Percentiles rank a stretch among this genome's conserved stretches.
These are phyloP conservation scores for Drosophila littoralis DNA, from an alignment of 1,140 invertebrate species.

Conservation along the genomic window DNA sequence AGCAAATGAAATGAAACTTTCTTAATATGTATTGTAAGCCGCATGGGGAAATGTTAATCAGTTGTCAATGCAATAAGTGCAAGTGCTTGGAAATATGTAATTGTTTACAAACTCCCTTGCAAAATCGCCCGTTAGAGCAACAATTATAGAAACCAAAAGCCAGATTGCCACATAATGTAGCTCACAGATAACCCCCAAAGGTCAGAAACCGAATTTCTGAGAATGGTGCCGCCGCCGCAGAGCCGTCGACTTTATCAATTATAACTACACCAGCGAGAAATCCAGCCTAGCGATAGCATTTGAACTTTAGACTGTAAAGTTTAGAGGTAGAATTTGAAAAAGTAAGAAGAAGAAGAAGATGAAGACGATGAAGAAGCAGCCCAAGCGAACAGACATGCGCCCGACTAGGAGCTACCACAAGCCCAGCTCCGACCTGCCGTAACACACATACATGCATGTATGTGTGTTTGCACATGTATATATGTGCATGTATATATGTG, in stretches of 20 bases:
- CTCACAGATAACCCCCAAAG: slow-evolving; percentile 27
- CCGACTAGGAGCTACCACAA: slow-evolving; percentile 42
- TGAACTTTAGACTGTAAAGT: slow-evolving; percentile 22
- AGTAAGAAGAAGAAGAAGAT: slow-evolving; percentile 10
- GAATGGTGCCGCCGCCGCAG: no score
- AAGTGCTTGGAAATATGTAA: no score
- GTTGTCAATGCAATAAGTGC: no score
- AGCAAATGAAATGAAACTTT: not conserved
- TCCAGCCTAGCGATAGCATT: slow-evolving; percentile 35
- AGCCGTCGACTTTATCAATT: slow-evolving; percentile 37
- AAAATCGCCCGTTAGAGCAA: not conserved
- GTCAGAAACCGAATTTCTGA: slow-evolving; percentile 35
- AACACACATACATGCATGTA: not conserved
- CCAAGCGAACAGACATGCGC: not conserved
- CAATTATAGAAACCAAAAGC: not conserved
- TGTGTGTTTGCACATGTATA: no score
- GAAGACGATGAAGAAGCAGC: not conserved
- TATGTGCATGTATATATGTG: no score
- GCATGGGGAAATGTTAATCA: no score
- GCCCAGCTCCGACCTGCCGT: not conserved
- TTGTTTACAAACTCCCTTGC: not conserved
- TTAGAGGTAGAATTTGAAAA: slow-evolving; percentile 1
- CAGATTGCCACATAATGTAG: slow-evolving; percentile 20
- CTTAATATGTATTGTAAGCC: no score
- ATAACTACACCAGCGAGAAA: slow-evolving; percentile 17